Conservation (phyloP, 1,140 invertebrate genomes). For the Drosophila persimilis region DNA sequence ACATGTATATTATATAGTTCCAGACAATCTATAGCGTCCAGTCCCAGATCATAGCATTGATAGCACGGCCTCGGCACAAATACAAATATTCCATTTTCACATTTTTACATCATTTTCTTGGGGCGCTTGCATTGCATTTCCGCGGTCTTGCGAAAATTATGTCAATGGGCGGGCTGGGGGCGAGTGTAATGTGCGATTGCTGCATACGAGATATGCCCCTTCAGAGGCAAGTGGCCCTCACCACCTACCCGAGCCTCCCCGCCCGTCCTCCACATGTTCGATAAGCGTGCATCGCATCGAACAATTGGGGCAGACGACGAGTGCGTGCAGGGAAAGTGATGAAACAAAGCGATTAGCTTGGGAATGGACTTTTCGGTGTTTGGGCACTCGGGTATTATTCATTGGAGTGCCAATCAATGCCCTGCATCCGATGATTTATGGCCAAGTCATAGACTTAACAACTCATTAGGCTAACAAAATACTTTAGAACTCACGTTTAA, state of each 20-base stretch:
- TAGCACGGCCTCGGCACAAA: conserved; percentile 14
- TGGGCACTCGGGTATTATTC: no score
- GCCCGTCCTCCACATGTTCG: conserved; percentile 39
- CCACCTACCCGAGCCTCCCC: background rate
- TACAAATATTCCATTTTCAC: conserved; percentile 10
- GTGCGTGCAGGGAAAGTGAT: no score
- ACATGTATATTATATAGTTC: conserved; percentile 2
- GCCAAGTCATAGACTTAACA: conserved; percentile 15
- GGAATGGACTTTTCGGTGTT: no score
- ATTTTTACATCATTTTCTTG: conserved; percentile 47
- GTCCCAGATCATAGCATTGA: conserved; percentile 2
- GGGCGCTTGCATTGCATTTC: conserved; percentile 28
- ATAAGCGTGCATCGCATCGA: conserved; percentile 28
- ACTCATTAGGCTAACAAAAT: conserved; percentile 11
- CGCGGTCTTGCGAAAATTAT: conserved; percentile 62
- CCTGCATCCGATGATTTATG: conserved; percentile 38
- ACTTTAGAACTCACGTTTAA: no score
- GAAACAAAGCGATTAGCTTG: no score
- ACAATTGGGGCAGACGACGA: conserved; percentile 12
- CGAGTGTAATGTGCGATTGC: conserved; percentile 41
- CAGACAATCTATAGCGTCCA: conserved; percentile 21
- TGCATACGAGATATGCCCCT: conserved; percentile 45
- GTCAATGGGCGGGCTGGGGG: conserved; percentile 33
- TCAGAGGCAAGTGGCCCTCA: no score
- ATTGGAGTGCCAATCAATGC: no score